These are phyloP conservation scores for Amblyopsis rosae DNA, from an alignment of 2,113 vertebrate species.

Conservation along the genomic window DNA sequence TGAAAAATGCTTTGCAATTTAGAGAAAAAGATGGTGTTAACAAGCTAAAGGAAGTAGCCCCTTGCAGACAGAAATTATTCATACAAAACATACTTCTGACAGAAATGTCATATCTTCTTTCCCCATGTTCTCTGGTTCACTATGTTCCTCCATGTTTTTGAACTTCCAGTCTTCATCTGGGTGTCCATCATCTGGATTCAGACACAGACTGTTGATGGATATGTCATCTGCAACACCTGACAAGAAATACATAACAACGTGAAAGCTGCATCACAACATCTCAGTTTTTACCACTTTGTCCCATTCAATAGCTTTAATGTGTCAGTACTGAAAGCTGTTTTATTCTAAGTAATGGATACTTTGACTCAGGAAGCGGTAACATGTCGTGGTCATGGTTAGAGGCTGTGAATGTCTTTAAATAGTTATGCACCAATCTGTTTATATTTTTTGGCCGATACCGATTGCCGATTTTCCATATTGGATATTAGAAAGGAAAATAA, in stretches of 20 bases:
- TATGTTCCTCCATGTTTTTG: conserved; percentile 10
- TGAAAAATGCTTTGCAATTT: too few relatives aligned
- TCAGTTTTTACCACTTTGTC: too few relatives aligned
- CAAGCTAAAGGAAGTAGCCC: too few relatives aligned
- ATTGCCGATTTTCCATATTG: too few relatives aligned
- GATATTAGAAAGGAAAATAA: too few relatives aligned
- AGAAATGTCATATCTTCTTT: conserved; percentile 32
- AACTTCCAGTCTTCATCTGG: conserved; percentile 57
- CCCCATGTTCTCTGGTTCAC: conserved; percentile 26
- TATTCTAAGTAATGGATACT: background rate
- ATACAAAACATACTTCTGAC: conserved; percentile 13
- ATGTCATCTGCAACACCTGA: conserved; percentile 63
- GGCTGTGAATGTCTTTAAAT: background rate
- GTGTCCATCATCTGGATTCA: conserved; percentile 46
- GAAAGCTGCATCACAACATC: background rate
- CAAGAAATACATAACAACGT: conserved; percentile 20
- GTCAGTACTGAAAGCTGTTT: background rate
- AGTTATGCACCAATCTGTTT: too few relatives aligned
- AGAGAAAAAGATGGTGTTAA: too few relatives aligned
- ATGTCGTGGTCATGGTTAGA: background rate
- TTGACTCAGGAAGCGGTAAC: background rate
- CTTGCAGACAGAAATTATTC: too few relatives aligned
- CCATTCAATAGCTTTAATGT: too few relatives aligned
- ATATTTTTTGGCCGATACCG: too few relatives aligned
- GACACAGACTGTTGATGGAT: conserved; percentile 54